Percentiles rank a stretch among this genome's conserved stretches.
These are phyloP conservation scores for Acrocephalus scirpaceus DNA, from an alignment of 2,797 vertebrate genomes.

Conservation along the genomic window DNA sequence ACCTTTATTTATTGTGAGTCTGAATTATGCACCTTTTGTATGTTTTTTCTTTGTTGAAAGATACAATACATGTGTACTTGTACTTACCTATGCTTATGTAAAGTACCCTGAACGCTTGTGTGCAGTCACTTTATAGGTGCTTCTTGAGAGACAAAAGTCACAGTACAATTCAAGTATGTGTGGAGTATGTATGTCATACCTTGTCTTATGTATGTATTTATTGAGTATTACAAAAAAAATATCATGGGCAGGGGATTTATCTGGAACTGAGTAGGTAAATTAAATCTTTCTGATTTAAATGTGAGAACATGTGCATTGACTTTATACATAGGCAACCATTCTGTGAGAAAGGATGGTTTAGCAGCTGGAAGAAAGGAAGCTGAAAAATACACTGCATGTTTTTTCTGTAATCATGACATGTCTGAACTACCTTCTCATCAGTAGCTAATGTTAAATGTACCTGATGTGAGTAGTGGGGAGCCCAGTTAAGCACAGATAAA, in stretches of 20 bases:
- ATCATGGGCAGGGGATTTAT: neutral
- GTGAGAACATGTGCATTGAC: neutral
- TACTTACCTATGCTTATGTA: neutral
- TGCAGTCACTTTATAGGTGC: neutral
- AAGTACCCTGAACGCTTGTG: neutral
- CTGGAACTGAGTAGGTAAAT: neutral
- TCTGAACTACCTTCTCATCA: neutral
- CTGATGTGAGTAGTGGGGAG: neutral
- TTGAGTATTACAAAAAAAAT: neutral
- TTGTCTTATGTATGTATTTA: neutral
- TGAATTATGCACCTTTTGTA: neutral
- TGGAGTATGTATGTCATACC: neutral
- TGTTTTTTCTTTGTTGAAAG: neutral
- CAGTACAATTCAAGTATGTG: neutral
- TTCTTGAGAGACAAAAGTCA: neutral
- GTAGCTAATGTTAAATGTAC: neutral
- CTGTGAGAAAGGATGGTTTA: neutral
- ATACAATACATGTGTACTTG: neutral
- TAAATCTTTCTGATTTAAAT: neutral
- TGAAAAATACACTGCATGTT: neutral
- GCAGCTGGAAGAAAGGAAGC: neutral
- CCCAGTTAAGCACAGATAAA: neutral
- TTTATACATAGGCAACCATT: neutral
- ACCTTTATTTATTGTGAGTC: neutral
- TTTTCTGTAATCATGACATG: neutral